phyloP scores from a whole-genome alignment of 2,797 vertebrate species.

The Pseudomugil gertrudae region DNA sequence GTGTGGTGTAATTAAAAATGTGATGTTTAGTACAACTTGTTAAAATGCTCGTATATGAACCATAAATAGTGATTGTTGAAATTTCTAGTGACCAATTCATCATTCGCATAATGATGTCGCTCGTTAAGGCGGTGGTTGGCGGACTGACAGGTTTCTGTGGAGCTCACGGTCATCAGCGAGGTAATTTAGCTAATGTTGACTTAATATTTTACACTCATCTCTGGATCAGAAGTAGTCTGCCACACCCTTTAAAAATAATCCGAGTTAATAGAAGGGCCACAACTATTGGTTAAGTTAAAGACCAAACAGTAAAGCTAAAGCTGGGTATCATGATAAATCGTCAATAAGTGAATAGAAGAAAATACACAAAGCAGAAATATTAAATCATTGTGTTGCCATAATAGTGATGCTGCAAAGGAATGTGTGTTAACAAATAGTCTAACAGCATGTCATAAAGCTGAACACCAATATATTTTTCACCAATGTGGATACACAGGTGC shows the following conservation, averaged over 20 bases:
- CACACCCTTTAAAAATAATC: too few species aligned
- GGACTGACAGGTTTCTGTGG: constrained; percentile 52
- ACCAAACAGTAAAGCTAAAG: too few species aligned
- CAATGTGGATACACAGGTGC: neutral
- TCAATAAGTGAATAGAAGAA: too few species aligned
- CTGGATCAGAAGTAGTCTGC: too few species aligned
- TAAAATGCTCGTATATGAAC: neutral
- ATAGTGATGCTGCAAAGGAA: neutral
- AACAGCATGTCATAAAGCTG: too few species aligned
- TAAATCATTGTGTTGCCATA: neutral
- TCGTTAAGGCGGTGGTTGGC: constrained; percentile 61
- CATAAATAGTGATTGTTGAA: neutral
- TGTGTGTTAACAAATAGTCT: neutral
- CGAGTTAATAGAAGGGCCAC: too few species aligned
- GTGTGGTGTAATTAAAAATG: constrained; percentile 18
- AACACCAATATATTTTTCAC: too few species aligned
- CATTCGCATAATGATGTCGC: constrained; percentile 61
- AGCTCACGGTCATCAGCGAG: constrained; percentile 54
- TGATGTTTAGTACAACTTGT: neutral
- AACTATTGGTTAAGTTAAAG: too few species aligned
- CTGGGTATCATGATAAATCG: too few species aligned
- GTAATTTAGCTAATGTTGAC: constrained; percentile 52
- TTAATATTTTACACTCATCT: too few species aligned
- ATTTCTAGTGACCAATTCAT: neutral
- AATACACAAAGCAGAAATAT: neutral